phyloP scores from a whole-genome alignment of 2,113 vertebrate genomes.

The Pavo muticus region DNA sequence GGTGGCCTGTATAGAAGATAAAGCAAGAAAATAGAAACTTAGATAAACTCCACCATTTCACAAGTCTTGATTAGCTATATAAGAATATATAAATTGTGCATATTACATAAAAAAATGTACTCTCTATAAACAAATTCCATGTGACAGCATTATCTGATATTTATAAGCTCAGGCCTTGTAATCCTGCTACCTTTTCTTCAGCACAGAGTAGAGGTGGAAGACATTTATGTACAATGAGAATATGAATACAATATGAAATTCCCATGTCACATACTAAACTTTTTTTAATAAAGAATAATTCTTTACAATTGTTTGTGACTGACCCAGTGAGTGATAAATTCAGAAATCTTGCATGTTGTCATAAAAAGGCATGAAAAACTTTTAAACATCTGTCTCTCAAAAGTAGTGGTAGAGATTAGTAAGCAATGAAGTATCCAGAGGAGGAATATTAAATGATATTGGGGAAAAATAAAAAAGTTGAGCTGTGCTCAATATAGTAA shows the following conservation, averaged over 20 bases:
- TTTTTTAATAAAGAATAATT: background rate
- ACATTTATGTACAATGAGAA: background rate
- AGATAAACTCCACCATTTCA: background rate
- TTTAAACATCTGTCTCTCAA: background rate
- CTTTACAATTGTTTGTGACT: background rate
- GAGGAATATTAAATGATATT: background rate
- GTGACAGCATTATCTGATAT: background rate
- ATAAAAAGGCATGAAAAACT: background rate
- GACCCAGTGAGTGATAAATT: background rate
- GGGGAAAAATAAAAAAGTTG: background rate
- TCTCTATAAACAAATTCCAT: background rate
- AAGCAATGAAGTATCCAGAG: background rate
- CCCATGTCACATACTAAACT: background rate
- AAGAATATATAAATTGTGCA: background rate
- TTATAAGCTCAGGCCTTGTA: background rate
- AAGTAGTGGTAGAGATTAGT: background rate
- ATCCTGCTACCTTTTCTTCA: background rate
- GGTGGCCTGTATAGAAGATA: background rate
- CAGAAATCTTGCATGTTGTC: background rate
- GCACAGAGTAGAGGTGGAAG: background rate
- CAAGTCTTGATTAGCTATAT: background rate
- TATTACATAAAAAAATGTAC: background rate
- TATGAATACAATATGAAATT: background rate
- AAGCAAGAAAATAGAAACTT: background rate
- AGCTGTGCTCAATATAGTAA: background rate